Conservation (phyloP, 2,113 vertebrate species). For the Osmerus eperlanus region DNA sequence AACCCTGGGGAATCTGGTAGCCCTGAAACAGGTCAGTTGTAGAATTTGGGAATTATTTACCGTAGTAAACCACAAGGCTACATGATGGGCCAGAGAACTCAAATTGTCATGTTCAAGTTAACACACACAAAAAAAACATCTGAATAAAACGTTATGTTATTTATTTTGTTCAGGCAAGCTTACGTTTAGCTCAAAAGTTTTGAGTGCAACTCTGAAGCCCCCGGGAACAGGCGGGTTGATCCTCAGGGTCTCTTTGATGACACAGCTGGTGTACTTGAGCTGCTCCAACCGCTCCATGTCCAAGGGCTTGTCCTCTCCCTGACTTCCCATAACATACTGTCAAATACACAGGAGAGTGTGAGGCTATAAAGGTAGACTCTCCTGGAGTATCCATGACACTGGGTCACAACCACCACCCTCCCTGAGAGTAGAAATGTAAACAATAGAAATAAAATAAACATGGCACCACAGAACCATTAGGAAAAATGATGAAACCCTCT, state of each 20-base stretch:
- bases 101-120: too few species aligned
- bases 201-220: constrained; percentile 84
- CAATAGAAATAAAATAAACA: too few species aligned
- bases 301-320: constrained; percentile 45
- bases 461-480: too few species aligned
- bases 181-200: constrained; percentile 86
- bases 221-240: constrained; percentile 85
- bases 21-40: constrained; percentile 66
- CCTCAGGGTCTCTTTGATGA: constrained; percentile 85
- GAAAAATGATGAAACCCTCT: too few species aligned
- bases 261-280: constrained; percentile 81
- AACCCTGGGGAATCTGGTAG: constrained; percentile 89
- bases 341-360: not conserved
- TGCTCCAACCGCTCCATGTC: constrained; percentile 79
- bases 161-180: constrained; percentile 41
- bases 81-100: too few species aligned
- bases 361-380: not conserved
- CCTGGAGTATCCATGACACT: too few species aligned
- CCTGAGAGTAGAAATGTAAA: too few species aligned
- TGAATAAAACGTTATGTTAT: not conserved
- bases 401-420: too few species aligned
- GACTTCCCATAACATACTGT: not conserved
- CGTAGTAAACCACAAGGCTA: too few species aligned
- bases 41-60: too few species aligned
- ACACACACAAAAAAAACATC: too few species aligned